These are phyloP conservation scores for Athripsodes cinereus DNA, from an alignment of 2,888 invertebrate genomes.

Conservation along the genomic window DNA sequence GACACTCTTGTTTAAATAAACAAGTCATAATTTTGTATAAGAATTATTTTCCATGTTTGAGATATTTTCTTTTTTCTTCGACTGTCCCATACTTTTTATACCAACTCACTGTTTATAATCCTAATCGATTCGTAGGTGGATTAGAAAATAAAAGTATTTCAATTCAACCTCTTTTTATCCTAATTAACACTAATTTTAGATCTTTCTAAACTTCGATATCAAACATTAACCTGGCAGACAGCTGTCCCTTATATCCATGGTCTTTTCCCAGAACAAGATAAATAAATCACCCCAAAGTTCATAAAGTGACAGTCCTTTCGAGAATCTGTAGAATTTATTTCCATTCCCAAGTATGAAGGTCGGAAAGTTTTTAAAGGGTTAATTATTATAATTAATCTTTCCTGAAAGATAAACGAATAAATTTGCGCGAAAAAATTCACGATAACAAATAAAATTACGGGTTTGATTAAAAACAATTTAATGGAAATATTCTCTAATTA, in stretches of 20 bases:
- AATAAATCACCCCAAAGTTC: not conserved
- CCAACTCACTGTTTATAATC: too few species aligned
- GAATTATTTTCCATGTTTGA: too few species aligned
- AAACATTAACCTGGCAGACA: too few species aligned
- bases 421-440: not conserved
- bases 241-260: not conserved
- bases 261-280: not conserved
- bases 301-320: not conserved
- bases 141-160: too few species aligned
- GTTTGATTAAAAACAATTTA: not conserved
- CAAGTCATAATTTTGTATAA: too few species aligned
- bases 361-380: not conserved
- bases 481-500: not conserved
- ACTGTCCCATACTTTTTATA: too few species aligned
- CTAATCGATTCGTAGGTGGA: too few species aligned
- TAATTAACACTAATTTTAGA: too few species aligned
- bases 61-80: too few species aligned
- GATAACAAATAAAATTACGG: not conserved
- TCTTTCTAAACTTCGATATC: too few species aligned
- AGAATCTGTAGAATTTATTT: not conserved
- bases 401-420: not conserved
- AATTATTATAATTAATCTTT: constrained; percentile 1
- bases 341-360: not conserved
- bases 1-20: too few species aligned
- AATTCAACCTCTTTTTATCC: too few species aligned